Evolutionary conservation across 2,888 invertebrate genomes (phyloP).

Genomic region (Rosalia funebris): DNA sequence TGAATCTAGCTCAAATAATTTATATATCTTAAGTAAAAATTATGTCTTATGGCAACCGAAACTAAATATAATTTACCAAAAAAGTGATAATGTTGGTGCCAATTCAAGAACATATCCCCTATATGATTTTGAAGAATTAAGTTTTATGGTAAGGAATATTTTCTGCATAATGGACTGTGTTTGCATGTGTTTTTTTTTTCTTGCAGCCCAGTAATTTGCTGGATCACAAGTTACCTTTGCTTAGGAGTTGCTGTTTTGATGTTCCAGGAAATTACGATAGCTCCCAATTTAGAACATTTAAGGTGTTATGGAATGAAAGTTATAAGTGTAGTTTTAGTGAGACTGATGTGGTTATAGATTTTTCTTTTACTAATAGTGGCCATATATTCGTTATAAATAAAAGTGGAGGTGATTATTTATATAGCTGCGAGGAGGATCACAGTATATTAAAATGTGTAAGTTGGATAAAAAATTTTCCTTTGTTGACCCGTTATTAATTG

Average conservation of each 20-base stretch:
- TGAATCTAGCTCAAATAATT: slow-evolving; percentile 17
- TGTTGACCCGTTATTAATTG: not conserved
- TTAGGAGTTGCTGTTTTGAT: not conserved
- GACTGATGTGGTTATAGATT: slow-evolving; percentile 35
- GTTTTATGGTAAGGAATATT: slow-evolving; percentile 25
- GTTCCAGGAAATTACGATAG: slow-evolving; percentile 9
- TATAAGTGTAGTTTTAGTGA: slow-evolving; percentile 22
- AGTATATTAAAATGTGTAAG: slow-evolving; percentile 43
- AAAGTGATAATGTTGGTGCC: slow-evolving; percentile 31
- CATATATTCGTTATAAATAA: slow-evolving; percentile 39
- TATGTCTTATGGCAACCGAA: slow-evolving; percentile 38
- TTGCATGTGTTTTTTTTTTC: slow-evolving; percentile 3
- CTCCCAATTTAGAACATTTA: not conserved
- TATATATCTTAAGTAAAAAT: slow-evolving; percentile 34
- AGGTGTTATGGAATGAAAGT: slow-evolving; percentile 12
- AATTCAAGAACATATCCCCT: slow-evolving; percentile 30
- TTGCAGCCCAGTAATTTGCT: not conserved
- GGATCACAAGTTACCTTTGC: not conserved
- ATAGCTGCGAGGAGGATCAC: slow-evolving; percentile 40
- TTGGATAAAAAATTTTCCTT: not conserved
- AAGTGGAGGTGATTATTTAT: slow-evolving; percentile 33
- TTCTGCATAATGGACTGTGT: not conserved
- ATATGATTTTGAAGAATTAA: slow-evolving; percentile 21
- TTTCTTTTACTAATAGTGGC: slow-evolving; percentile 35
- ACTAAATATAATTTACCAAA: slow-evolving; percentile 24